Percentiles rank a stretch among this genome's conserved stretches.
Conservation (phyloP, 2,888 invertebrate genomes). For the Calameuta idolon region DNA sequence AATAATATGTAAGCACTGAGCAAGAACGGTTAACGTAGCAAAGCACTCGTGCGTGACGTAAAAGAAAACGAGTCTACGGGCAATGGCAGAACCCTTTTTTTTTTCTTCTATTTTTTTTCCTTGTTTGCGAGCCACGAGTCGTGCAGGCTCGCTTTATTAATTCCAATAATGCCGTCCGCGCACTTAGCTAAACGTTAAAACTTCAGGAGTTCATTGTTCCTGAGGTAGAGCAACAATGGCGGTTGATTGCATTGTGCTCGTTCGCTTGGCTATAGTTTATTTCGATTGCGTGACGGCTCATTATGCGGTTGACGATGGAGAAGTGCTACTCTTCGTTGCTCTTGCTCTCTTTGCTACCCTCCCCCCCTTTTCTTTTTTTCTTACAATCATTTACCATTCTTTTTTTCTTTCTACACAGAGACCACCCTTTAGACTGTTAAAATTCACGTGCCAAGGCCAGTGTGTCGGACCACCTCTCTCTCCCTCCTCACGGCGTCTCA, state of each 20-base stretch:
- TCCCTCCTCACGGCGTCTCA: not conserved
- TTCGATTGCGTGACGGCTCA: conserved; percentile 1
- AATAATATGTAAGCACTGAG: not conserved
- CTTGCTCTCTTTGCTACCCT: not conserved
- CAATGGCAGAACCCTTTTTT: not conserved
- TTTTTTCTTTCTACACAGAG: no score
- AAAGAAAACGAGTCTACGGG: not conserved
- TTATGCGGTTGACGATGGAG: not conserved
- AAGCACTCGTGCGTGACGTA: not conserved
- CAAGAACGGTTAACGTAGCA: not conserved
- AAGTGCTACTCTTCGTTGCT: not conserved
- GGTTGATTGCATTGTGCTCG: conserved; percentile 42
- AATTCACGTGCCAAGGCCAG: not conserved
- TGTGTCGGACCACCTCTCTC: not conserved
- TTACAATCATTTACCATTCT: not conserved
- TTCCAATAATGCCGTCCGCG: conserved; percentile 35
- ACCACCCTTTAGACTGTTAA: not conserved
- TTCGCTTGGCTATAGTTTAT: conserved; percentile 3
- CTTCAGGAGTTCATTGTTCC: conserved; percentile 24
- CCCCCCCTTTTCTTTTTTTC: not conserved
- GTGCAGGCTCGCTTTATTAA: conserved; percentile 19
- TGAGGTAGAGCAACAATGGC: conserved; percentile 37
- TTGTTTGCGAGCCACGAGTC: not conserved
- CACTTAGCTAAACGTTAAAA: conserved; percentile 40
- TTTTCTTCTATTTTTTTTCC: not conserved